Conservation (phyloP, 2,797 vertebrate genomes). For the Alectoris magna region DNA sequence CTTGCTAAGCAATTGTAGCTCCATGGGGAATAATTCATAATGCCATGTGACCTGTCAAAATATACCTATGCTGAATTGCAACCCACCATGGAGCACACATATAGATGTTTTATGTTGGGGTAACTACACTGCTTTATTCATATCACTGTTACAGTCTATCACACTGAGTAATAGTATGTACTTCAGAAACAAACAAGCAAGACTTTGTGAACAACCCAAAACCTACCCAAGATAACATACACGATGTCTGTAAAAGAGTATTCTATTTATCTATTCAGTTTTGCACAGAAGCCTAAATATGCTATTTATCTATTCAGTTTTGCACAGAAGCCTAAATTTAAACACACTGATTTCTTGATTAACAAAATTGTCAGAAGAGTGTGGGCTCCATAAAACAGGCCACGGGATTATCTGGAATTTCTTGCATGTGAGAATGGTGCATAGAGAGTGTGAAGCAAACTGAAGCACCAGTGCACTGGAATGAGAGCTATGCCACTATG, state of each 20-base stretch:
- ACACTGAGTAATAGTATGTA: not conserved
- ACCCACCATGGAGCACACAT: not conserved
- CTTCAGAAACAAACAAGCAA: not conserved
- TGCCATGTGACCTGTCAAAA: not conserved
- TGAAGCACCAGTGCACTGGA: too few relatives aligned
- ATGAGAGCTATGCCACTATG: too few relatives aligned
- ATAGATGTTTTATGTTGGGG: not conserved
- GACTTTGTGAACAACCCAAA: not conserved
- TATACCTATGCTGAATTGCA: not conserved
- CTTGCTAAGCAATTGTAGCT: not conserved
- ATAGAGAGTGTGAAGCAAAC: too few relatives aligned
- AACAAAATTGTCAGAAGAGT: not conserved
- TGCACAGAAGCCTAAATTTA: not conserved
- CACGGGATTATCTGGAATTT: not conserved
- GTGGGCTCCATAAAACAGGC: not conserved
- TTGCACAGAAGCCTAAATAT: not conserved
- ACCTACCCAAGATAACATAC: not conserved
- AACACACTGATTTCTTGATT: not conserved
- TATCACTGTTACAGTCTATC: not conserved
- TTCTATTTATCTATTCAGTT: not conserved
- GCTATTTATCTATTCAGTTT: not conserved
- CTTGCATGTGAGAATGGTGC: too few relatives aligned
- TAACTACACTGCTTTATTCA: not conserved
- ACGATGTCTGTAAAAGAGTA: not conserved
- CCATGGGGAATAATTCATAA: not conserved